Conservation (phyloP, 2,797 vertebrate genomes). For the Fistularia commersonii region DNA sequence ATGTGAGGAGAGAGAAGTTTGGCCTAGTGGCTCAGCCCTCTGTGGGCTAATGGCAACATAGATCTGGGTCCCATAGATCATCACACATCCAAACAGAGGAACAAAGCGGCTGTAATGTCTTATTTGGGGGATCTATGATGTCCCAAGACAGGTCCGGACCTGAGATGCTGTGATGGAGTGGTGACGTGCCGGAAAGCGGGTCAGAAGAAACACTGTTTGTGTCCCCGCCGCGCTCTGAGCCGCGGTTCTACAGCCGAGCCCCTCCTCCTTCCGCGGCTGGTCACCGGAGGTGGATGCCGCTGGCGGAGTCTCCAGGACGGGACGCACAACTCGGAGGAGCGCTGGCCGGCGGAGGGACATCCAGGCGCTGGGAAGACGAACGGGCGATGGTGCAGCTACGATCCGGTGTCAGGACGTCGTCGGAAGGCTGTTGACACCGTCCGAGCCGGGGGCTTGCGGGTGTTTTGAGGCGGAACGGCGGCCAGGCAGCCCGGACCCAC, state of each 20-base stretch:
- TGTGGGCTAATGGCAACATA: conserved; percentile 12
- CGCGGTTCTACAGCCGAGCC: conserved; percentile 31
- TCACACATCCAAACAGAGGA: neutral
- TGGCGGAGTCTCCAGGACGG: conserved; percentile 62
- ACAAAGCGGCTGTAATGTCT: neutral
- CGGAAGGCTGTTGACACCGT: conserved; percentile 52
- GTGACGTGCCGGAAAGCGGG: neutral
- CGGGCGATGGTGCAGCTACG: conserved; percentile 56
- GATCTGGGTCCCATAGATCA: conserved; percentile 19
- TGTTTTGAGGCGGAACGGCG: conserved; percentile 38
- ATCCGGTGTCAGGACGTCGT: conserved; percentile 47
- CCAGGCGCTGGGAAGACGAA: conserved; percentile 28
- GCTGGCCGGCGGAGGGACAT: conserved; percentile 25
- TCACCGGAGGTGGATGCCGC: conserved; percentile 63
- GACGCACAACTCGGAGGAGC: conserved; percentile 49
- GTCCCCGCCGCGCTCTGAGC: neutral
- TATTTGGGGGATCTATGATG: neutral
- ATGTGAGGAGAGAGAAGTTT: conserved; percentile 34
- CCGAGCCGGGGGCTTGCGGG: conserved; percentile 22
- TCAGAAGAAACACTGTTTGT: no score
- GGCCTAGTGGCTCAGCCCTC: conserved; percentile 17
- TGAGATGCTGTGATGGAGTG: neutral
- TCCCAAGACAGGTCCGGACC: neutral
- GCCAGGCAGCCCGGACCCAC: conserved; percentile 33
- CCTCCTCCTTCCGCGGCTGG: conserved; percentile 48